Percentiles rank a stretch among this genome's conserved stretches.
Evolutionary conservation across 2,797 vertebrate species (phyloP).

Genomic region (Thunnus albacares): DNA sequence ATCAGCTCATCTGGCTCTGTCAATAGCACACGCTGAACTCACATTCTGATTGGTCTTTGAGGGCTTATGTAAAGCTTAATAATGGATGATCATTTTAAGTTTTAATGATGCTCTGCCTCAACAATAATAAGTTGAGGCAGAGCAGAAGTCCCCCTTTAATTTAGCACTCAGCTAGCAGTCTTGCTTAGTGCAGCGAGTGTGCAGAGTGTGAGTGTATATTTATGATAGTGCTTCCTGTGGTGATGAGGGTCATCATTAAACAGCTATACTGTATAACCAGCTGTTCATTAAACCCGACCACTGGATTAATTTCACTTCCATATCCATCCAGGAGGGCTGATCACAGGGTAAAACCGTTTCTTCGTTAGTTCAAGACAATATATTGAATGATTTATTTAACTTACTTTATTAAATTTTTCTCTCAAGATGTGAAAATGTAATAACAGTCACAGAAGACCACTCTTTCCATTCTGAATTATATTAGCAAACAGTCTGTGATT

Average conservation of each 20-base stretch:
- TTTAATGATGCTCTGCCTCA: constrained; percentile 65
- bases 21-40: constrained; percentile 58
- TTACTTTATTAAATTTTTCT: not conserved
- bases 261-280: constrained; percentile 39
- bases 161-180: constrained; percentile 68
- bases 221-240: constrained; percentile 43
- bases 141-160: constrained; percentile 77
- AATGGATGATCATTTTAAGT: constrained; percentile 82
- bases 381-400: constrained; percentile 7
- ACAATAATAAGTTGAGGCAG: constrained; percentile 55
- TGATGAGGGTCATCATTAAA: constrained; percentile 62
- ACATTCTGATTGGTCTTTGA: constrained; percentile 52
- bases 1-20: constrained; percentile 58
- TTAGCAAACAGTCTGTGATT: constrained; percentile 27
- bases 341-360: not conserved
- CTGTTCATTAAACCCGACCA: constrained; percentile 43
- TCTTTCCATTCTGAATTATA: constrained; percentile 48
- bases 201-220: constrained; percentile 49
- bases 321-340: not conserved
- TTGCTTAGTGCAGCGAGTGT: constrained; percentile 29
- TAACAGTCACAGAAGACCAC: constrained; percentile 37
- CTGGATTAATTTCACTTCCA: constrained; percentile 13
- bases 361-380: not conserved
- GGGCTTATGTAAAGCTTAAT: constrained; percentile 78
- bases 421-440: constrained; percentile 46